phyloP scores from a whole-genome alignment of 2,113 vertebrate species.

The Blennius ocellaris region DNA sequence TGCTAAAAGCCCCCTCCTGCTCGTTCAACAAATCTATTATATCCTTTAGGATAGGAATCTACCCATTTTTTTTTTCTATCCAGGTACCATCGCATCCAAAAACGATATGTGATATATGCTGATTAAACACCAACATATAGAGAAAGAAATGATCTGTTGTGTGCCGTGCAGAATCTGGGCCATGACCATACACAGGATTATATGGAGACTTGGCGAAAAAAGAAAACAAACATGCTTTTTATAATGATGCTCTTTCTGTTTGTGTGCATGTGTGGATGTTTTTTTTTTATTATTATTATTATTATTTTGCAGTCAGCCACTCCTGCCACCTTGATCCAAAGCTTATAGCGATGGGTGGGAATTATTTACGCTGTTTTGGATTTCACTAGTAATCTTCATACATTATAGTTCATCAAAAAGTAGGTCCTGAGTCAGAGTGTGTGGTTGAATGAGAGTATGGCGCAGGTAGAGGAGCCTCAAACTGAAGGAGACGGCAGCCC shows the following conservation, averaged over 20 bases:
- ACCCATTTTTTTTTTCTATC: constrained; percentile 1
- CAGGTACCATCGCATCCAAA: not conserved
- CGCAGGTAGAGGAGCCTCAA: constrained; percentile 73
- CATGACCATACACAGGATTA: constrained; percentile 37
- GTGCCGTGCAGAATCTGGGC: constrained; percentile 42
- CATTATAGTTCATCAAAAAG: not conserved
- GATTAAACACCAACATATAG: not conserved
- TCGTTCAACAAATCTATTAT: constrained; percentile 27
- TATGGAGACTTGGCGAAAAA: not conserved
- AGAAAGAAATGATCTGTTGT: not conserved
- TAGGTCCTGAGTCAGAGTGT: constrained; percentile 1
- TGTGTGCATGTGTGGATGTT: not conserved
- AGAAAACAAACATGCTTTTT: not conserved
- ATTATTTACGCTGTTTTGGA: constrained; percentile 3
- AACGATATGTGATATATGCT: no score
- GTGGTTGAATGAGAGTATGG: constrained; percentile 64
- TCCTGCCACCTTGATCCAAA: not conserved
- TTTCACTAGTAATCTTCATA: constrained; percentile 16
- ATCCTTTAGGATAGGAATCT: constrained; percentile 39
- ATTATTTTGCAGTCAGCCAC: not conserved
- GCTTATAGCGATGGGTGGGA: constrained; percentile 16
- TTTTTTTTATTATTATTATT: not conserved
- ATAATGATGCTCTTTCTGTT: not conserved
- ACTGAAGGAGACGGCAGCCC: constrained; percentile 79
- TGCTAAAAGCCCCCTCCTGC: constrained; percentile 17